phyloP scores from a whole-genome alignment of 2,888 invertebrate genomes.

The Phrixothrix hirtus region DNA sequence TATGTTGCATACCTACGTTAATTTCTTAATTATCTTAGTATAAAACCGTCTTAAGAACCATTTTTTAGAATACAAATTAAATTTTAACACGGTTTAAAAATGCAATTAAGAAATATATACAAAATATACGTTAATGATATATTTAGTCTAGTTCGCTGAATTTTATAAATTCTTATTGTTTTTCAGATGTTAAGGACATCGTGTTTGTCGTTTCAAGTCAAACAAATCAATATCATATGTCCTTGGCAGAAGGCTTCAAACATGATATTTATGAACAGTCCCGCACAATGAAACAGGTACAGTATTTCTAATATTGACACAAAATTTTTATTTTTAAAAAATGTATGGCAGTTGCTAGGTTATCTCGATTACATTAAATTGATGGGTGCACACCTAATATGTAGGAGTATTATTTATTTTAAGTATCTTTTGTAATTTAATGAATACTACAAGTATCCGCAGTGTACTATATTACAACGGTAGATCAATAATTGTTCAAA shows the following conservation, averaged over 20 bases:
- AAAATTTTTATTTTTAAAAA: background rate
- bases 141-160: no score
- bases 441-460: no score
- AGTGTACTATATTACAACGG: no score
- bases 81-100: background rate
- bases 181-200: slow-evolving; percentile 63
- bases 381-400: no score
- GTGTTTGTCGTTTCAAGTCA: slow-evolving; percentile 69
- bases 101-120: background rate
- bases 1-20: no score
- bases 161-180: slow-evolving; percentile 2
- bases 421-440: no score
- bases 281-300: slow-evolving; percentile 38
- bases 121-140: background rate
- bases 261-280: slow-evolving; percentile 63
- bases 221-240: slow-evolving; percentile 65
- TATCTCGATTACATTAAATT: no score
- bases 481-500: no score
- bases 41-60: no score
- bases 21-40: no score
- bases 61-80: no score
- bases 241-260: slow-evolving; percentile 62
- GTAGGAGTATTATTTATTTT: no score
- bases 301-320: background rate
- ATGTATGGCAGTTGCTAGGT: background rate